Percentiles rank a stretch among this genome's conserved stretches.
Evolutionary conservation across 2,797 vertebrate species (phyloP).

Genomic region (Lycodopsis pacificus): DNA sequence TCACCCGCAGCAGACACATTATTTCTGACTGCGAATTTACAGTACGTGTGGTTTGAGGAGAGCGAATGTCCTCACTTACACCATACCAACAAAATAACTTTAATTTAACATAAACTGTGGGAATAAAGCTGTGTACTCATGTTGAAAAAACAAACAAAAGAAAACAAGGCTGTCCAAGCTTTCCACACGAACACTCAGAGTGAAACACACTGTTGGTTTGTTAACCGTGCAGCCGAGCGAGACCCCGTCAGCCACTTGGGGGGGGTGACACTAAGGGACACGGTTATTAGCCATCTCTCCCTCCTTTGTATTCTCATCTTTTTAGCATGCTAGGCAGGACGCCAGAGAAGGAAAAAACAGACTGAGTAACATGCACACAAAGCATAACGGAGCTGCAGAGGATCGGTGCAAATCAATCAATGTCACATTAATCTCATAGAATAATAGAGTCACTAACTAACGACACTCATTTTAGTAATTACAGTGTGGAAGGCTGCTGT

Average conservation of each 20-base stretch:
- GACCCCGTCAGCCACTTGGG: slow-evolving; percentile 49
- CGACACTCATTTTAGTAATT: neutral
- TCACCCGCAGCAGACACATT: neutral
- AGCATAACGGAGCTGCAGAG: slow-evolving; percentile 43
- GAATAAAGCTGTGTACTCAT: neutral
- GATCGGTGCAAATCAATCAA: slow-evolving; percentile 35
- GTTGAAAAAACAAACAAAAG: neutral
- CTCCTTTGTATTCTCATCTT: slow-evolving; percentile 44
- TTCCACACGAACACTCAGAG: slow-evolving; percentile 16
- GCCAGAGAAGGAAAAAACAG: slow-evolving; percentile 38
- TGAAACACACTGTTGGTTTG: slow-evolving; percentile 43
- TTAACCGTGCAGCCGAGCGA: slow-evolving; percentile 53
- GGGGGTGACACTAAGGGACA: slow-evolving; percentile 40
- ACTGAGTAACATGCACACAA: slow-evolving; percentile 44
- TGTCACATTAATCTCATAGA: slow-evolving; percentile 5
- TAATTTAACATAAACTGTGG: neutral
- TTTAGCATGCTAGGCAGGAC: slow-evolving; percentile 38
- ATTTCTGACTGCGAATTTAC: slow-evolving; percentile 4
- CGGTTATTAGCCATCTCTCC: slow-evolving; percentile 56
- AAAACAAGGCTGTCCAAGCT: slow-evolving; percentile 4
- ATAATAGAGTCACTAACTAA: neutral
- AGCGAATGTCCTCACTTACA: neutral
- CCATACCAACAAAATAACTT: neutral
- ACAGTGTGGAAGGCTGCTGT: neutral
- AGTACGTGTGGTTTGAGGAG: neutral